Conservation (phyloP, 2,888 invertebrate genomes). For the Dermolepida albohirtum region DNA sequence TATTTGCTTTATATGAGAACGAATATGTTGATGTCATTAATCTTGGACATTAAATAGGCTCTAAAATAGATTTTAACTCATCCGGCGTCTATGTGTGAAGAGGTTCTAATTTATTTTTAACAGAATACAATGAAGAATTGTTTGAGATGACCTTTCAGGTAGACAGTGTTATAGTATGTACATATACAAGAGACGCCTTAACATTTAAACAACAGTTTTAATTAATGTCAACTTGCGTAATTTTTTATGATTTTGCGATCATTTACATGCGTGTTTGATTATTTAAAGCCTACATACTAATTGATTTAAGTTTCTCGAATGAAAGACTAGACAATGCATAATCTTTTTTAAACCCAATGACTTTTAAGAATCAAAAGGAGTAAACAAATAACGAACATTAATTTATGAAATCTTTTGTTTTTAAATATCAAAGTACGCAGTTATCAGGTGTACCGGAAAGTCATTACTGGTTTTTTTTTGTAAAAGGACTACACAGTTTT, state of each 20-base stretch:
- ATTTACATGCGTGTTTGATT: not conserved
- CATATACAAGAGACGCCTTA: slow-evolving; percentile 6
- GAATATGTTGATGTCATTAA: slow-evolving; percentile 42
- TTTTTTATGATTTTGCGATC: not conserved
- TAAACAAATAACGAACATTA: too few species aligned
- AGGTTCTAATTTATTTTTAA: slow-evolving; percentile 33
- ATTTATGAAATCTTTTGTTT: too few species aligned
- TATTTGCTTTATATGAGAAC: slow-evolving; percentile 38
- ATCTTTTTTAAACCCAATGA: too few species aligned
- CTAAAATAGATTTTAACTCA: slow-evolving; percentile 42
- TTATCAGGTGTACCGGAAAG: too few species aligned
- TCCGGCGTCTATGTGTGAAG: slow-evolving; percentile 37
- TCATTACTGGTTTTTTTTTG: too few species aligned
- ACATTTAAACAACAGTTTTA: not conserved
- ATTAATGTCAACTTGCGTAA: not conserved
- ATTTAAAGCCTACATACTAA: slow-evolving; percentile 6
- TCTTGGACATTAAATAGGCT: slow-evolving; percentile 32
- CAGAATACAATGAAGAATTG: slow-evolving; percentile 24
- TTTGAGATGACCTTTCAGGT: slow-evolving; percentile 23
- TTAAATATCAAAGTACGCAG: too few species aligned
- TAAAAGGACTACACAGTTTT: too few species aligned
- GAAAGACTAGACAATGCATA: too few species aligned
- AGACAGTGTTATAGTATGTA: slow-evolving; percentile 18
- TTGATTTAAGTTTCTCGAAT: not conserved
- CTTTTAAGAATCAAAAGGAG: too few species aligned